Conservation (phyloP, 2,113 vertebrate genomes). For the Gila orcuttii region DNA sequence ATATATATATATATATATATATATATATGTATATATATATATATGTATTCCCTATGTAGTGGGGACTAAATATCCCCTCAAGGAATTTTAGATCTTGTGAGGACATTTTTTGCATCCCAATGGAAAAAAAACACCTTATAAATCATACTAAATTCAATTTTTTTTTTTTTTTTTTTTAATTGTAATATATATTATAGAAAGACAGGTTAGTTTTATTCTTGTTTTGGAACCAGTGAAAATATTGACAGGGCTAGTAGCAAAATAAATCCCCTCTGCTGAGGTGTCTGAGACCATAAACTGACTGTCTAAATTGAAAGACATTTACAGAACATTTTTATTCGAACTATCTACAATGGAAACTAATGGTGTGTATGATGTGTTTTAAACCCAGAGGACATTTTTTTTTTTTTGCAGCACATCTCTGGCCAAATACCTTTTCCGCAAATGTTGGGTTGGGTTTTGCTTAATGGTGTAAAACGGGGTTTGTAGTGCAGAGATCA, state of each 20-base stretch:
- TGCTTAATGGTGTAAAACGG: constrained; percentile 43
- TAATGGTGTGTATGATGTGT: constrained; percentile 9
- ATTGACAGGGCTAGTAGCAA: neutral
- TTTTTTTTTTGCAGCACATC: constrained; percentile 8
- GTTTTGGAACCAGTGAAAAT: neutral
- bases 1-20: no score
- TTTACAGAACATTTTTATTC: constrained; percentile 17
- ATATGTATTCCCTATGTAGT: no score
- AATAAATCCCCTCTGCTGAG: neutral
- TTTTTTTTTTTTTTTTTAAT: no score
- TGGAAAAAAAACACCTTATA: no score
- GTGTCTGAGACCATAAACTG: neutral
- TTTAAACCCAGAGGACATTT: constrained; percentile 20
- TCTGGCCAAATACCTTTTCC: constrained; percentile 11
- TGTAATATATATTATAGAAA: no score
- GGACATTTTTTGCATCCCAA: no score
- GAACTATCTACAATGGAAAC: neutral
- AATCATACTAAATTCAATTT: no score
- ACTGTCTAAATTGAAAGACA: constrained; percentile 10
- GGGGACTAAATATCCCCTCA: no score
- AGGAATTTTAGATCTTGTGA: no score
- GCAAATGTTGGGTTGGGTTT: constrained; percentile 22
- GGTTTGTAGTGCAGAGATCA: constrained; percentile 15
- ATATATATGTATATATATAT: no score
- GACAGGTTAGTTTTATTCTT: neutral